These are phyloP conservation scores for Volucella inanis DNA, from an alignment of 2,888 invertebrate species.

Conservation along the genomic window DNA sequence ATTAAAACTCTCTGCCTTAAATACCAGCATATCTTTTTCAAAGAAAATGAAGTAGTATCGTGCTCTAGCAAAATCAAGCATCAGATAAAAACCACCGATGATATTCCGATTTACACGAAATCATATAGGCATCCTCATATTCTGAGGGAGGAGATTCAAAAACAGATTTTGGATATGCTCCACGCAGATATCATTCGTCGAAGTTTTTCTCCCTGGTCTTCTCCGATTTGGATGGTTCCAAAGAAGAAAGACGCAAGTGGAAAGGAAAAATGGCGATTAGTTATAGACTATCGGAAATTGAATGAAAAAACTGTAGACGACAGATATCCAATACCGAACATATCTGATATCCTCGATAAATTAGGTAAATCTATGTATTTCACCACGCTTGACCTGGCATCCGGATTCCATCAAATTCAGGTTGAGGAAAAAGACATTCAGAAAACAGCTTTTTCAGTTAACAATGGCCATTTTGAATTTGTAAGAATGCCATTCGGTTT, in stretches of 20 bases:
- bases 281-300: conserved; percentile 10
- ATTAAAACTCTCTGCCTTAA: conserved; percentile 23
- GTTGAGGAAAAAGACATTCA: conserved; percentile 20
- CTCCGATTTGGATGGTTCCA: conserved; percentile 40
- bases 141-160: conserved; percentile 36
- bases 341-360: conserved; percentile 78
- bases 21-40: conserved; percentile 51
- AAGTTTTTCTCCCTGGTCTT: conserved; percentile 58
- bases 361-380: conserved; percentile 75
- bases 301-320: conserved; percentile 30
- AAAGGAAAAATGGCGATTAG: conserved; percentile 26
- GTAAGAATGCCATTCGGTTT: conserved; percentile 28
- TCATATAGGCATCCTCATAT: conserved; percentile 32
- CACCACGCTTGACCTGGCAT: conserved; percentile 17
- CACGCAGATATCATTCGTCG: conserved; percentile 34
- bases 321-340: conserved; percentile 75
- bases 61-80: conserved; percentile 53
- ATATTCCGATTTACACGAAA: conserved; percentile 41
- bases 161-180: no score
- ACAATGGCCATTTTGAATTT: conserved; percentile 23
- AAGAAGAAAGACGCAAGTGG: conserved; percentile 35
- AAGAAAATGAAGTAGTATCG: conserved; percentile 41
- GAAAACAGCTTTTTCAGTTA: conserved; percentile 21
- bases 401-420: conserved; percentile 46
- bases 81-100: conserved; percentile 28